These are phyloP conservation scores for Typhlichthys subterraneus DNA, from an alignment of 2,797 vertebrate genomes.

Conservation along the genomic window DNA sequence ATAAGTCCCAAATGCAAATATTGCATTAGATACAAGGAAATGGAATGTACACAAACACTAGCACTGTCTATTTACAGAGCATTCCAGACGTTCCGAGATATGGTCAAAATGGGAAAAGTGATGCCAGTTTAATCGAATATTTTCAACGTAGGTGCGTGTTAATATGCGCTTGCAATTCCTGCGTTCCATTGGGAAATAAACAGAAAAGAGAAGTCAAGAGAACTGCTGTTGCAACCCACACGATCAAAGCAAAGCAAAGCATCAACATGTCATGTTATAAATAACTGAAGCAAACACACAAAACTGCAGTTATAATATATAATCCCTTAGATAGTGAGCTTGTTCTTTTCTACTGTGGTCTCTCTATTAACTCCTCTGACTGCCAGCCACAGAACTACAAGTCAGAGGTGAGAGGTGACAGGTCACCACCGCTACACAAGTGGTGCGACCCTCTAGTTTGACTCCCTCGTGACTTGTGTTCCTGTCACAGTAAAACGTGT, in stretches of 20 bases:
- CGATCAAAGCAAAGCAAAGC: constrained; percentile 64
- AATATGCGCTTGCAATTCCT: constrained; percentile 40
- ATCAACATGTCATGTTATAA: constrained; percentile 48
- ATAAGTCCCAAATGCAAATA: constrained; percentile 52
- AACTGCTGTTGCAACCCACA: constrained; percentile 54
- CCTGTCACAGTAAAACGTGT: constrained; percentile 18
- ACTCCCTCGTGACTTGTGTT: constrained; percentile 43
- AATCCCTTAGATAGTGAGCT: too few species aligned
- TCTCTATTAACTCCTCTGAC: constrained; percentile 60
- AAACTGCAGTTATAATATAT: too few species aligned
- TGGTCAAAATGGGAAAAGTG: constrained; percentile 66
- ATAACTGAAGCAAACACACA: constrained; percentile 62
- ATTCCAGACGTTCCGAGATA: constrained; percentile 64
- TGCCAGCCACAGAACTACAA: constrained; percentile 47
- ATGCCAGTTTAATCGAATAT: constrained; percentile 66
- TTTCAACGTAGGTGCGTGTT: constrained; percentile 36
- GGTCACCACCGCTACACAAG: constrained; percentile 69
- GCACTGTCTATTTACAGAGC: constrained; percentile 64
- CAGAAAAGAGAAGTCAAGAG: constrained; percentile 36
- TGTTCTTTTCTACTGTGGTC: constrained; percentile 40
- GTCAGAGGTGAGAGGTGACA: constrained; percentile 69
- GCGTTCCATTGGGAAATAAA: constrained; percentile 20
- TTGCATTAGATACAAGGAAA: constrained; percentile 65
- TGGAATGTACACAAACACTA: constrained; percentile 62
- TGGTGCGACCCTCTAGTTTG: constrained; percentile 48